Evolutionary conservation across 2,888 invertebrate species (phyloP).

Genomic region (Hydriomena furcata): DNA sequence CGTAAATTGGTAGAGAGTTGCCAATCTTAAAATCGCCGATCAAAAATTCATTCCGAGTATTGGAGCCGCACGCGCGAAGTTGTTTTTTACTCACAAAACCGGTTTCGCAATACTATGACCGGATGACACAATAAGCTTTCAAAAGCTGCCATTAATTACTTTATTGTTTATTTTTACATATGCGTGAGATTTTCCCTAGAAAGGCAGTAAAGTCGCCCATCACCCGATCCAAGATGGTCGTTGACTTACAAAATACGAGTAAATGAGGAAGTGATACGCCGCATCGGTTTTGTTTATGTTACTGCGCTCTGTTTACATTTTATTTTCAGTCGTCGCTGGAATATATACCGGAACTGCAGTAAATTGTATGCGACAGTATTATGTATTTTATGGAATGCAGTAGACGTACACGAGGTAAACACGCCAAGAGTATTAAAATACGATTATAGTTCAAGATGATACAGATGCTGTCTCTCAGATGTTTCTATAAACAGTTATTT

Average conservation of each 20-base stretch:
- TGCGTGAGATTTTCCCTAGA: constrained; percentile 19
- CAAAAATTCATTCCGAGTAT: constrained; percentile 21
- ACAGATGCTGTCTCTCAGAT: constrained; percentile 17
- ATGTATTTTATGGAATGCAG: constrained; percentile 17
- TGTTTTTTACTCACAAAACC: constrained; percentile 44
- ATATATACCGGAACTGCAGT: constrained; percentile 36
- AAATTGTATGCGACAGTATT: constrained; percentile 30
- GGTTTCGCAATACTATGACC: constrained; percentile 41
- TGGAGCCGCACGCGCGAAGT: constrained; percentile 34
- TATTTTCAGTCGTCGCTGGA: constrained; percentile 41
- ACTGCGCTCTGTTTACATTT: constrained; percentile 54
- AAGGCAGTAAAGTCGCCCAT: constrained; percentile 24
- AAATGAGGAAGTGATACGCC: constrained; percentile 64
- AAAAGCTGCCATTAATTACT: constrained; percentile 26
- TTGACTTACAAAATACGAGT: constrained; percentile 63
- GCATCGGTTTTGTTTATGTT: constrained; percentile 63
- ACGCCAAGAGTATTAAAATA: constrained; percentile 22
- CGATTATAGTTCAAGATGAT: constrained; percentile 22
- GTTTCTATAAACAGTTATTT: too few species aligned
- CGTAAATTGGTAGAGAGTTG: too few species aligned
- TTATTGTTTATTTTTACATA: constrained; percentile 27
- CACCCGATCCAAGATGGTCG: constrained; percentile 43
- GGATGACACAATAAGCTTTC: constrained; percentile 48
- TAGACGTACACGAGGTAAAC: constrained; percentile 18
- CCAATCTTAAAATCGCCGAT: constrained; percentile 41